A percentile compares a stretch with the other conserved stretches of the same genome.
phyloP scores from a whole-genome alignment of 2,113 vertebrate genomes.

The Sturnus vulgaris region DNA sequence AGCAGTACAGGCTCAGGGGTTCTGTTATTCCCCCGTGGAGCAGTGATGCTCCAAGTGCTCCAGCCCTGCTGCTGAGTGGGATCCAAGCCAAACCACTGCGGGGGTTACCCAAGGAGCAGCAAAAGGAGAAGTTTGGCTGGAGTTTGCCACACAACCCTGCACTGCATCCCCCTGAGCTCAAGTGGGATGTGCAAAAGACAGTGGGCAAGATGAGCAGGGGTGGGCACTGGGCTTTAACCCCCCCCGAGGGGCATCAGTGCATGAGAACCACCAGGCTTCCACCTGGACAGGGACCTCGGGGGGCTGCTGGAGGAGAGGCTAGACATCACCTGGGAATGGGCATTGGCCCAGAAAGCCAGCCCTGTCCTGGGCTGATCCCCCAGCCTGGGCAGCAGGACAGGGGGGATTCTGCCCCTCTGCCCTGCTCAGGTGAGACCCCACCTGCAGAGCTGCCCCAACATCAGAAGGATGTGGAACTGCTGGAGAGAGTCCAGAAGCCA shows the following conservation, averaged over 20 bases:
- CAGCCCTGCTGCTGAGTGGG: background rate
- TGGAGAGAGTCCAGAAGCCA: background rate
- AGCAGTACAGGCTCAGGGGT: no score
- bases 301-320: background rate
- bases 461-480: background rate
- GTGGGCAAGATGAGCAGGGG: background rate
- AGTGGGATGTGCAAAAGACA: background rate
- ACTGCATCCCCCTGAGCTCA: background rate
- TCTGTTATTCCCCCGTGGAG: accelerated
- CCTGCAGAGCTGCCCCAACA: background rate
- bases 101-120: background rate
- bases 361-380: accelerated
- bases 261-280: background rate
- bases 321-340: accelerated
- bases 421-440: background rate
- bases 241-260: background rate
- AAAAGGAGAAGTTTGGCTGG: background rate
- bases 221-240: background rate
- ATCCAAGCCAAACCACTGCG: background rate
- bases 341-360: accelerated
- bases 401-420: background rate
- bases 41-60: background rate
- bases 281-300: background rate
- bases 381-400: background rate
- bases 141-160: accelerated